These are phyloP conservation scores for Marmota flaviventris DNA, from an alignment of 2,113 vertebrate species.

Conservation along the genomic window DNA sequence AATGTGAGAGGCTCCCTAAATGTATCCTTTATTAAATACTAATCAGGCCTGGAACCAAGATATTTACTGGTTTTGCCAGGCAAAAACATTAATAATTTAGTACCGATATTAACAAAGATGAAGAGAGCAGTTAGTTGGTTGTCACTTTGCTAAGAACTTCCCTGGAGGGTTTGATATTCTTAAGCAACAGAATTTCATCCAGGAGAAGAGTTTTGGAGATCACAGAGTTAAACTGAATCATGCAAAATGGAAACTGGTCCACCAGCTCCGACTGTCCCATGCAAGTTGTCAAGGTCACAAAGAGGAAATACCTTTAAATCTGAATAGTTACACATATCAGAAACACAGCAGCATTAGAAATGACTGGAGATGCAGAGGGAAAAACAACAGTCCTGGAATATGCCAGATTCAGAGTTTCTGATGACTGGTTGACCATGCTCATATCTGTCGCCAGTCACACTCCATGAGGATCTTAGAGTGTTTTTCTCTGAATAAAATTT, in stretches of 20 bases:
- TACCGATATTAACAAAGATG: background rate
- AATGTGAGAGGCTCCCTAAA: background rate
- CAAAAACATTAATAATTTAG: background rate
- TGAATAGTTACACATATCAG: background rate
- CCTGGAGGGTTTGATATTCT: background rate
- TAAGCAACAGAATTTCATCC: background rate
- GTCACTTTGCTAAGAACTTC: background rate
- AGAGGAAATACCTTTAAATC: background rate
- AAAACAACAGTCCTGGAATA: background rate
- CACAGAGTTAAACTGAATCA: background rate
- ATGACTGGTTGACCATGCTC: background rate
- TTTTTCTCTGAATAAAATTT: background rate
- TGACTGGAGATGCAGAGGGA: background rate
- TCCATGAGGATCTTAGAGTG: background rate
- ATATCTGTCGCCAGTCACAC: background rate
- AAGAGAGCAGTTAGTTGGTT: background rate
- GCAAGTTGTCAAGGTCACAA: background rate
- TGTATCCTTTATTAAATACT: background rate
- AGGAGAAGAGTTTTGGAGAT: background rate
- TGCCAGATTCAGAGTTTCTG: background rate
- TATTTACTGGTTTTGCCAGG: slow-evolving; percentile 9
- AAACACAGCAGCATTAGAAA: background rate
- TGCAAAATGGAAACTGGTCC: background rate
- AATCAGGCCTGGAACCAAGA: background rate
- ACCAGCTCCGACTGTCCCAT: background rate